phyloP scores from a whole-genome alignment of 2,888 invertebrate species.

The Rapana venosa region DNA sequence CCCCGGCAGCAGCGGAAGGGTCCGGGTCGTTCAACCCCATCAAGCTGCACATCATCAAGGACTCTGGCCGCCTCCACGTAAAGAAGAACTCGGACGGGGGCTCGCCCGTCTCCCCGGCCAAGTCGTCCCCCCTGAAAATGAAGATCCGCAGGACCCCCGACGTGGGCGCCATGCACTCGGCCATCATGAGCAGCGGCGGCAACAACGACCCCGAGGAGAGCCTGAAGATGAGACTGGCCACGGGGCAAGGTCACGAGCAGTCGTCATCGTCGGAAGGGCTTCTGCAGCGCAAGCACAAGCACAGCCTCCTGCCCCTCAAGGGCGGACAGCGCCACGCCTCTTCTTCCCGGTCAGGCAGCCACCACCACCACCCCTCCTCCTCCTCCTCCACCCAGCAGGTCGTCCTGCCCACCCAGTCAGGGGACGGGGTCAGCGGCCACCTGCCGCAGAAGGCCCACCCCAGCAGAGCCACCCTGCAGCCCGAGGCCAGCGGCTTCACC shows the following conservation, averaged over 20 bases:
- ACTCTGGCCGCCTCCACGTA: background rate
- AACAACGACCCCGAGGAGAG: background rate
- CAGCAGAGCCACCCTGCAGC: background rate
- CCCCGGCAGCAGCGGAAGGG: background rate
- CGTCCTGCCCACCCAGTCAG: background rate
- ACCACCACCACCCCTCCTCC: background rate
- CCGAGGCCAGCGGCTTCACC: slow-evolving; percentile 1
- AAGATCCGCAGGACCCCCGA: slow-evolving; percentile 6
- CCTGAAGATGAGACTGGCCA: slow-evolving; percentile 7
- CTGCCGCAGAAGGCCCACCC: background rate
- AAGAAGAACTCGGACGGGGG: background rate
- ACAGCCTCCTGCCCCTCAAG: background rate
- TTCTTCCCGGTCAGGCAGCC: background rate
- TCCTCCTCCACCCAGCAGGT: background rate
- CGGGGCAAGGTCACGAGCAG: too few species aligned
- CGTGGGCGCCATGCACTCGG: background rate
- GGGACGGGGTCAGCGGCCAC: background rate
- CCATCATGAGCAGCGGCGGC: background rate
- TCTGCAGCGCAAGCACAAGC: background rate
- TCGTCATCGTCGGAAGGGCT: too few species aligned
- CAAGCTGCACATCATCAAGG: background rate
- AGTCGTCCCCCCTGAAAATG: slow-evolving; percentile 8
- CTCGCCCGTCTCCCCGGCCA: background rate
- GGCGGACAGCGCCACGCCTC: background rate
- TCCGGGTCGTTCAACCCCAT: background rate